A percentile compares a stretch with the other conserved stretches of the same genome.
These are phyloP conservation scores for Smittia aterrima DNA, from an alignment of 2,888 invertebrate species.

Conservation along the genomic window DNA sequence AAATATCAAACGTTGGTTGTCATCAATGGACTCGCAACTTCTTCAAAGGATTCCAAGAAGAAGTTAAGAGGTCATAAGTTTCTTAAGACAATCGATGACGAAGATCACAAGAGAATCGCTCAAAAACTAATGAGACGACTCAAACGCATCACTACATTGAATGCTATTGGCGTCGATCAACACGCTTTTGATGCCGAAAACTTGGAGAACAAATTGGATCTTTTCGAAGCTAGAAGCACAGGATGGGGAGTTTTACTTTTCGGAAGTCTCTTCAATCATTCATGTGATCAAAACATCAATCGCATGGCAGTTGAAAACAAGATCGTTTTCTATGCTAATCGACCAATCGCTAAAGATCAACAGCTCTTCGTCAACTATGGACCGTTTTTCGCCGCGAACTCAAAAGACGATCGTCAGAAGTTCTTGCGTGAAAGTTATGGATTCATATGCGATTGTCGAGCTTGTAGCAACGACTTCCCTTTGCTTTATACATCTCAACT, in stretches of 20 bases:
- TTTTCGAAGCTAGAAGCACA: slow-evolving; percentile 47
- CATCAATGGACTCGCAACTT: background rate
- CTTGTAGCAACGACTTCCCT: too few relatives aligned
- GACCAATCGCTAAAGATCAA: slow-evolving; percentile 68
- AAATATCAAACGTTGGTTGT: background rate
- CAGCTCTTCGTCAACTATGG: slow-evolving; percentile 75
- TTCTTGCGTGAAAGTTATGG: background rate
- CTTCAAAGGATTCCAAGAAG: background rate
- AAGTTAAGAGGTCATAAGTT: background rate
- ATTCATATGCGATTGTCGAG: background rate
- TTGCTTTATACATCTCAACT: too few relatives aligned
- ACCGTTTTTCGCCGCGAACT: background rate
- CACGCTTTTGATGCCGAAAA: slow-evolving; percentile 50
- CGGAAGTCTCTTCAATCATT: slow-evolving; percentile 79
- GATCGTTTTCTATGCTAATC: slow-evolving; percentile 59
- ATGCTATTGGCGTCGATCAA: background rate
- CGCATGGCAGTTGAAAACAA: slow-evolving; percentile 60
- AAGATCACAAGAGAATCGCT: background rate
- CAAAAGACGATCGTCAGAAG: background rate
- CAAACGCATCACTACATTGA: background rate
- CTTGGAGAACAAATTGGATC: slow-evolving; percentile 47
- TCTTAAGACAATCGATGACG: background rate
- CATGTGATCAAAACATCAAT: slow-evolving; percentile 80
- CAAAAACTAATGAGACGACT: background rate
- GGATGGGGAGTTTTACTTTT: slow-evolving; percentile 68